Evolutionary conservation across 2,113 vertebrate genomes (phyloP).

Genomic region (Aramus guarauna): DNA sequence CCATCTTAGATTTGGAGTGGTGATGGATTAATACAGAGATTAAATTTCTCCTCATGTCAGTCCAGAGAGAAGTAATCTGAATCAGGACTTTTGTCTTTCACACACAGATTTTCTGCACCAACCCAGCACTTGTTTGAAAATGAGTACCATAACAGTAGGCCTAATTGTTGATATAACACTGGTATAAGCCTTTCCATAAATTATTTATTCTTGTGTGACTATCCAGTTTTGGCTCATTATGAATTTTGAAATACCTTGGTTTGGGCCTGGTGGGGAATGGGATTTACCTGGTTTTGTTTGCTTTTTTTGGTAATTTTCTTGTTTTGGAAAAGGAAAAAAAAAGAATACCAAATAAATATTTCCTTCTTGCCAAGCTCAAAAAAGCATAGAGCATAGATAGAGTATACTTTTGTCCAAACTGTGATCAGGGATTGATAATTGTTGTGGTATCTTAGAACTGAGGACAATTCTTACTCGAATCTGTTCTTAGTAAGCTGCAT

Average conservation of each 20-base stretch:
- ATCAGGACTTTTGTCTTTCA: background rate
- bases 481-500: background rate
- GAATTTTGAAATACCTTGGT: background rate
- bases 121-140: background rate
- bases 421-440: background rate
- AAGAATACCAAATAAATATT: background rate
- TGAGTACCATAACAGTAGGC: background rate
- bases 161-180: background rate
- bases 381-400: background rate
- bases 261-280: rapidly evolving
- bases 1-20: background rate
- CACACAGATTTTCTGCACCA: background rate
- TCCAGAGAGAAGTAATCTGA: background rate
- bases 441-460: background rate
- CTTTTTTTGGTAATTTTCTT: background rate
- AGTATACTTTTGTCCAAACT: background rate
- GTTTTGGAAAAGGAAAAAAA: background rate
- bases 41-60: background rate
- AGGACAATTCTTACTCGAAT: background rate
- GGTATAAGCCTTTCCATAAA: background rate
- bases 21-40: background rate
- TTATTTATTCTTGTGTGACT: background rate
- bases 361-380: background rate
- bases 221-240: background rate
- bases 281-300: background rate